Percentiles rank a stretch among this genome's conserved stretches.
Conservation (phyloP, 2,888 invertebrate species). For the Epinotia bilunana region DNA sequence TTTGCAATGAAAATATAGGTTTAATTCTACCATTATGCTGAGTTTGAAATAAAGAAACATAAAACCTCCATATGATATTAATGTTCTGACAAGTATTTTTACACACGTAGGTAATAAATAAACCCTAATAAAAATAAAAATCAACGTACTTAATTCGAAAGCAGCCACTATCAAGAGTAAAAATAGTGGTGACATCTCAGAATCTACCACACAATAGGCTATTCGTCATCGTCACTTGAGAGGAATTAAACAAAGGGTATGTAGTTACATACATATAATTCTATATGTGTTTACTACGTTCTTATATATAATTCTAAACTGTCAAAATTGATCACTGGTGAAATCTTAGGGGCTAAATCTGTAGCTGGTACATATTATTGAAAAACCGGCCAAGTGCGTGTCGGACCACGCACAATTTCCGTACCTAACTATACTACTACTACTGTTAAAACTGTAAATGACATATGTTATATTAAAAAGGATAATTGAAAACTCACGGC, state of each 20-base stretch:
- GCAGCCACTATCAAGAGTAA: slow-evolving; percentile 47
- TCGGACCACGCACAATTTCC: too few relatives aligned
- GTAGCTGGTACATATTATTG: too few relatives aligned
- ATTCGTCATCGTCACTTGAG: slow-evolving; percentile 59
- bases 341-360: too few relatives aligned
- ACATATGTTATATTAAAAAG: too few relatives aligned
- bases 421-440: too few relatives aligned
- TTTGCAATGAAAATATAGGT: background rate
- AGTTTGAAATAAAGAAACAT: background rate
- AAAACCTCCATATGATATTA: background rate
- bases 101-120: slow-evolving; percentile 24
- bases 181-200: slow-evolving; percentile 56
- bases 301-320: too few relatives aligned
- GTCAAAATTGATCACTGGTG: too few relatives aligned
- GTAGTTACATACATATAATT: background rate
- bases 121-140: slow-evolving; percentile 19
- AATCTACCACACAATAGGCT: slow-evolving; percentile 56
- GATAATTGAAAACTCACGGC: too few relatives aligned
- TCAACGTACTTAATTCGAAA: slow-evolving; percentile 8
- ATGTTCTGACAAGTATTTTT: background rate
- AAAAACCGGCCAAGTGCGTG: too few relatives aligned
- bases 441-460: too few relatives aligned
- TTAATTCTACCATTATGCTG: background rate
- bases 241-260: slow-evolving; percentile 35
- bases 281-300: too few relatives aligned